Evolutionary conservation across 2,113 vertebrate species (phyloP).

Genomic region (Edolisoma coerulescens): DNA sequence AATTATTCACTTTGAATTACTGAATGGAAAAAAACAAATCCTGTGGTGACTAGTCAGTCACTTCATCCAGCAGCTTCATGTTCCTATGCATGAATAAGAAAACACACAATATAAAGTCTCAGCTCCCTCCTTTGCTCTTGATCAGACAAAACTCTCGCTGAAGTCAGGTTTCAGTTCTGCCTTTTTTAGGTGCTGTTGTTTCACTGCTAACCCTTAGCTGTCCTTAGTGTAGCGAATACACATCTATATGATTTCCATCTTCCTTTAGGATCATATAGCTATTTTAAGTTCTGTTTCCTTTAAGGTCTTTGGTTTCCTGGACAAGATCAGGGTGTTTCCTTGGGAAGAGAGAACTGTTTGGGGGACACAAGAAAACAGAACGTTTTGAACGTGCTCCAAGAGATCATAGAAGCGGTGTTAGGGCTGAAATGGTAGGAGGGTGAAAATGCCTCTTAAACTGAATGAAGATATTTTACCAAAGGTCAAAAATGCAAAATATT

Average conservation of each 20-base stretch:
- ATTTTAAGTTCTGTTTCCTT: not conserved
- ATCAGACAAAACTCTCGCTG: not conserved
- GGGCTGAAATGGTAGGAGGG: not conserved
- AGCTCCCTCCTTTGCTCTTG: not conserved
- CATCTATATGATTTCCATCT: not conserved
- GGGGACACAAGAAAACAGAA: not conserved
- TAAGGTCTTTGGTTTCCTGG: not conserved
- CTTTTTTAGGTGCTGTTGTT: not conserved
- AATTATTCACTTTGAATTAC: not conserved
- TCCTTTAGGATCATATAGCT: not conserved
- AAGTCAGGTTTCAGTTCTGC: not conserved
- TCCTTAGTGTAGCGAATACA: not conserved
- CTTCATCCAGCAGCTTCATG: not conserved
- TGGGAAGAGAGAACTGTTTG: not conserved
- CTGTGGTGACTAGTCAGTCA: not conserved
- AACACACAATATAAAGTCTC: not conserved
- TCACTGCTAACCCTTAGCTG: not conserved
- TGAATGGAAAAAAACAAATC: not conserved
- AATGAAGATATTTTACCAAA: not conserved
- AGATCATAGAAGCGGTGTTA: not conserved
- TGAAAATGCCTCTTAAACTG: not conserved
- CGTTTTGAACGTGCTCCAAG: not conserved
- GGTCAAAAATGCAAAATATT: constrained; percentile 29
- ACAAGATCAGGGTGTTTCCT: not conserved
- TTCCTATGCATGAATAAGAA: not conserved